These are phyloP conservation scores for Scarus forsteni DNA, from an alignment of 2,797 vertebrate species.

Conservation along the genomic window DNA sequence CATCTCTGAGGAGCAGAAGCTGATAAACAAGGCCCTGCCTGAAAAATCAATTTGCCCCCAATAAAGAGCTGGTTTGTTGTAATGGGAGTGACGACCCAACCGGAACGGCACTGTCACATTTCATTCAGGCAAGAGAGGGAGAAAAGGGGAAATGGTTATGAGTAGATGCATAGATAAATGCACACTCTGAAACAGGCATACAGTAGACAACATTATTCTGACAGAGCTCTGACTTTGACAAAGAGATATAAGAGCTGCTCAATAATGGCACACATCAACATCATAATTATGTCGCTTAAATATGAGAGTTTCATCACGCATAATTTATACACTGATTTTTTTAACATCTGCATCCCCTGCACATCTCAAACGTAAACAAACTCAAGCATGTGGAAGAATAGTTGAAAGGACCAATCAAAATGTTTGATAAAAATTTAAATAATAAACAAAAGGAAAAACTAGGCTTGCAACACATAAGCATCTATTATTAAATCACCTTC, in stretches of 20 bases:
- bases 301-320: no score
- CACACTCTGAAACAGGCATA: conserved; percentile 5
- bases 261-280: no score
- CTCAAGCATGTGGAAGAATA: no score
- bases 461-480: no score
- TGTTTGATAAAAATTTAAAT: no score
- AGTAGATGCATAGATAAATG: conserved; percentile 31
- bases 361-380: no score
- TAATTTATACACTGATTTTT: no score
- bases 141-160: conserved; percentile 33
- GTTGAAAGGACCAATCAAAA: no score
- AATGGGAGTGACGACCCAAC: conserved; percentile 60
- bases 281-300: no score
- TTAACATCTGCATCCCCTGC: no score
- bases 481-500: no score
- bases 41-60: conserved; percentile 73
- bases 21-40: conserved; percentile 69
- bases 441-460: no score
- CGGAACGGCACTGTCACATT: conserved; percentile 65
- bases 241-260: background rate
- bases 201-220: conserved; percentile 6
- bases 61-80: conserved; percentile 66
- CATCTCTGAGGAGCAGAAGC: conserved; percentile 52
- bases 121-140: conserved; percentile 48
- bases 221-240: conserved; percentile 2